Conservation (phyloP, 2,113 vertebrate genomes). For the Nycticorax nycticorax region DNA sequence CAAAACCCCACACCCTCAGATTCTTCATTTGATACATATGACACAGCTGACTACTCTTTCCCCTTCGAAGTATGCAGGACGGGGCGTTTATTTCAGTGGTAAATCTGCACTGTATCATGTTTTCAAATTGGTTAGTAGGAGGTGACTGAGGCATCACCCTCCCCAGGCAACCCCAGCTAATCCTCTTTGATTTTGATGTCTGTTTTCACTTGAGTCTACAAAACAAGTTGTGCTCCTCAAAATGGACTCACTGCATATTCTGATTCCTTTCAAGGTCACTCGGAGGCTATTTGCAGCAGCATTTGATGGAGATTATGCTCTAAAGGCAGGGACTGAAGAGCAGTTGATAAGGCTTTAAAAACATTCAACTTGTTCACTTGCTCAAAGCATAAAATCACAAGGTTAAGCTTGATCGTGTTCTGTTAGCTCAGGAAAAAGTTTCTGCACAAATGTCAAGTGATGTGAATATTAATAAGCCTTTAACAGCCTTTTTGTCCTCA, state of each 20-base stretch:
- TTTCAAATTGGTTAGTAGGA: not conserved
- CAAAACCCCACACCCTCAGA: not conserved
- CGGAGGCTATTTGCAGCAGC: slow-evolving; percentile 14
- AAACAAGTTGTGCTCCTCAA: not conserved
- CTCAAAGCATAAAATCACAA: not conserved
- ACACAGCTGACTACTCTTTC: slow-evolving; percentile 15
- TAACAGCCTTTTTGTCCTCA: not conserved
- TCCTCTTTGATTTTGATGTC: not conserved
- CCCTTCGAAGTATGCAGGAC: not conserved
- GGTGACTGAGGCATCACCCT: not conserved
- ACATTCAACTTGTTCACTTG: not conserved
- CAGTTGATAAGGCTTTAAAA: slow-evolving; percentile 43
- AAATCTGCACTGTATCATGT: not conserved
- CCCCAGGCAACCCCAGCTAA: not conserved
- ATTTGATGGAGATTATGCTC: slow-evolving; percentile 51
- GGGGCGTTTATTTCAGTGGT: not conserved
- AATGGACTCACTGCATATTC: not conserved
- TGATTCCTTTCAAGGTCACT: slow-evolving; percentile 48
- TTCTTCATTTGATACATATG: not conserved
- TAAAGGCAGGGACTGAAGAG: slow-evolving; percentile 37
- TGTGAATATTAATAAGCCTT: slow-evolving; percentile 45
- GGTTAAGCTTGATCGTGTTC: slow-evolving; percentile 1
- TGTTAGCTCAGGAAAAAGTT: not conserved
- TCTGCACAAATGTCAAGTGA: slow-evolving; percentile 34
- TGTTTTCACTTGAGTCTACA: not conserved